phyloP scores from a whole-genome alignment of 2,888 invertebrate genomes.

The Apoda limacodes region DNA sequence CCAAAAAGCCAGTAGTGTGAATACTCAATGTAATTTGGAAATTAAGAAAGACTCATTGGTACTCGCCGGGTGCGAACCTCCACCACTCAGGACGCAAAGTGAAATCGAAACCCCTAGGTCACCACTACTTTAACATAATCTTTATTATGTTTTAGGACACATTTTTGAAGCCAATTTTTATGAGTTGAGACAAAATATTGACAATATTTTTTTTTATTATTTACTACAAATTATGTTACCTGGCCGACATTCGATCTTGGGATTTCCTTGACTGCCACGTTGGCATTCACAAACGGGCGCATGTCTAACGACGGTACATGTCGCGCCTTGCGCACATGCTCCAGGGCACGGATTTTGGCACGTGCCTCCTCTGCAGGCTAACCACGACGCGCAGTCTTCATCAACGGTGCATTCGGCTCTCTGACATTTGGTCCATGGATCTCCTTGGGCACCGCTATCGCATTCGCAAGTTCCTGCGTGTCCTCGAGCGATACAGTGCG shows the following conservation, averaged over 20 bases:
- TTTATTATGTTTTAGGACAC: no score
- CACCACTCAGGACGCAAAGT: no score
- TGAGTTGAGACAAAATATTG: no score
- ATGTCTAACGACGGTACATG: slow-evolving; percentile 83
- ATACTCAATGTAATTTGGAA: no score
- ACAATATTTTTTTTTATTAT: no score
- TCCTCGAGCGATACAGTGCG: slow-evolving; percentile 81
- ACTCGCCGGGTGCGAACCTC: no score
- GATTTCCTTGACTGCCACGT: slow-evolving; percentile 84
- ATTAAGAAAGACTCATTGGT: no score
- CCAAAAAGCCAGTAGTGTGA: no score
- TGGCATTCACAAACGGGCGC: slow-evolving; percentile 84
- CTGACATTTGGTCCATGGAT: slow-evolving; percentile 82
- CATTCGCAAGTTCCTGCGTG: slow-evolving; percentile 86
- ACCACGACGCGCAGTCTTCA: slow-evolving; percentile 81
- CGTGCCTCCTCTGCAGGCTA: slow-evolving; percentile 81
- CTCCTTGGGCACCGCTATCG: slow-evolving; percentile 79
- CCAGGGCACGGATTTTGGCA: slow-evolving; percentile 90
- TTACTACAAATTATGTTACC: slow-evolving; percentile 56
- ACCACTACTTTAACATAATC: no score
- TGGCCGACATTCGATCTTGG: slow-evolving; percentile 73
- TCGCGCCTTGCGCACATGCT: slow-evolving; percentile 81
- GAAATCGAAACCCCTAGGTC: no score
- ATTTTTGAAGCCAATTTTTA: no score
- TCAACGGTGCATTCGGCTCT: slow-evolving; percentile 82